Conservation (phyloP, 2,888 invertebrate species). For the Noctua janthina region DNA sequence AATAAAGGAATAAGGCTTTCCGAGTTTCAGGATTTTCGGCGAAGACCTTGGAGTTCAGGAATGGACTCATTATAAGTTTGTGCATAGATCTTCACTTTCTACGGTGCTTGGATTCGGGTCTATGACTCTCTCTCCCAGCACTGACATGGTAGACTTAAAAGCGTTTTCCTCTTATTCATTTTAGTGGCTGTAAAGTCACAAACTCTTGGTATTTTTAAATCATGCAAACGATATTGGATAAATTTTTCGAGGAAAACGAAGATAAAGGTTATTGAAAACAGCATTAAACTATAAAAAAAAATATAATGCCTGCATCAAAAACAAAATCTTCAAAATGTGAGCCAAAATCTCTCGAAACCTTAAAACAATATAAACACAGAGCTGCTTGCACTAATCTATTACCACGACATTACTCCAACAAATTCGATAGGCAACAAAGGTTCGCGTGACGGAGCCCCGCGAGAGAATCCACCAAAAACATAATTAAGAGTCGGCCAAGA, state of each 20-base stretch:
- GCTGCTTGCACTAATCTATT: slow-evolving; percentile 59
- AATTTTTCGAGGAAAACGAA: background rate
- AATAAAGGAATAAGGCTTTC: slow-evolving; percentile 66
- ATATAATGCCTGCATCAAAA: background rate
- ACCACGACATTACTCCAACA: slow-evolving; percentile 61
- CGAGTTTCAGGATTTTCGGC: slow-evolving; percentile 53
- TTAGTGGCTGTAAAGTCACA: no score
- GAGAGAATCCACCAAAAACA: slow-evolving; percentile 71
- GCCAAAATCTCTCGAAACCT: slow-evolving; percentile 12
- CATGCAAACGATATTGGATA: background rate
- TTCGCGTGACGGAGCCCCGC: slow-evolving; percentile 68
- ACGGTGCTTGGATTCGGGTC: background rate
- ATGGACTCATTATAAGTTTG: slow-evolving; percentile 47
- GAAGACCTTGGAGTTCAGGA: slow-evolving; percentile 42
- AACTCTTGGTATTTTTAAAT: no score
- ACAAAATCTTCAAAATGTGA: slow-evolving; percentile 2
- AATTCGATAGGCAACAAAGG: slow-evolving; percentile 64
- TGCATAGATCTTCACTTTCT: slow-evolving; percentile 12
- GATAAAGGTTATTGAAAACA: background rate
- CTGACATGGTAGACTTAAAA: background rate
- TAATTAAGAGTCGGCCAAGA: slow-evolving; percentile 76
- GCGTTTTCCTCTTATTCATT: background rate
- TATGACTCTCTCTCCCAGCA: background rate
- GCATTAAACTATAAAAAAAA: background rate
- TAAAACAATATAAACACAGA: slow-evolving; percentile 38